Conservation (phyloP, 2,113 vertebrate species). For the Artemisiospiza belli region DNA sequence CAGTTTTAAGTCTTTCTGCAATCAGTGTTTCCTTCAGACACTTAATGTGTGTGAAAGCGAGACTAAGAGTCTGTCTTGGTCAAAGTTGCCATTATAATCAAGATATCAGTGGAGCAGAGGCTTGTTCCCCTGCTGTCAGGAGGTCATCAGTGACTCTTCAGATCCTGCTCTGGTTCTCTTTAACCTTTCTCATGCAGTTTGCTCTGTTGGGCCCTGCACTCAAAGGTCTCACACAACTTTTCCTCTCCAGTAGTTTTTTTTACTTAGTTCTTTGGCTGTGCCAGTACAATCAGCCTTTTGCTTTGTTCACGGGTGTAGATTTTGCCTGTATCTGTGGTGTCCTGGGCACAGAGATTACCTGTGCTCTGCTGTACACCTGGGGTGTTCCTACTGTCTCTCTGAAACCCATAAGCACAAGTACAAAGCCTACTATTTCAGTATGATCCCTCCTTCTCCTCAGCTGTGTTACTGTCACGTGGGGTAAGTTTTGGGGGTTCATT, state of each 20-base stretch:
- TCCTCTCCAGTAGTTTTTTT: not conserved
- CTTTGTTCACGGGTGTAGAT: not conserved
- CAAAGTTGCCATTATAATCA: constrained; percentile 60
- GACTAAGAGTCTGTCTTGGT: constrained; percentile 21
- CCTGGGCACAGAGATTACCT: not conserved
- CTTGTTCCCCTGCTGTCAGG: constrained; percentile 17
- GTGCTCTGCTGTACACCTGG: not conserved
- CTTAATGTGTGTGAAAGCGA: not conserved
- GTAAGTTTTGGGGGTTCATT: not conserved
- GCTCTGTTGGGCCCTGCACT: not conserved
- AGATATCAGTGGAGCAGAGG: constrained; percentile 23
- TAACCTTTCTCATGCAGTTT: not conserved
- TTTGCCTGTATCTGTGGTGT: not conserved
- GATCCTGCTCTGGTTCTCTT: not conserved
- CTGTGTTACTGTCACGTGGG: not conserved
- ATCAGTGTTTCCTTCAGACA: not conserved
- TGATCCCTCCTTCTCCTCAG: not conserved
- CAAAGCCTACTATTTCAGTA: not conserved
- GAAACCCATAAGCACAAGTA: not conserved
- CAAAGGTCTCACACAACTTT: not conserved
- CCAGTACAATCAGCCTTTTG: not conserved
- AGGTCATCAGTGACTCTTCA: constrained; percentile 36
- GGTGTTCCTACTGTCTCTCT: not conserved
- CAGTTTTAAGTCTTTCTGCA: not conserved
- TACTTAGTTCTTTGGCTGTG: not conserved